Conservation (phyloP, 2,797 vertebrate species). For the Pantherophis alleghaniensis region DNA sequence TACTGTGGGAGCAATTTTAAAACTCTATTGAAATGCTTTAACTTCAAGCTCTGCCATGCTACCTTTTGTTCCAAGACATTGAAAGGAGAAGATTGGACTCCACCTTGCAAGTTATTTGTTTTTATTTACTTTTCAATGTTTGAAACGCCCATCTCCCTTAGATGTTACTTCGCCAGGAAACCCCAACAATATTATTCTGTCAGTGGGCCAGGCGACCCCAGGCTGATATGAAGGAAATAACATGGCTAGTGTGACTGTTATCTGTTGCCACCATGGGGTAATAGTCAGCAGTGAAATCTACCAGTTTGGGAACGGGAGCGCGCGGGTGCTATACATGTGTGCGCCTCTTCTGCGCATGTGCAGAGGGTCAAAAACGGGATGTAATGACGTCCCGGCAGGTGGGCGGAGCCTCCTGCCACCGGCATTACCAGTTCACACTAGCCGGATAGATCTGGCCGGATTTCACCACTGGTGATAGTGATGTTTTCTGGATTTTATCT, state of each 20-base stretch:
- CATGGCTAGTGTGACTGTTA: neutral
- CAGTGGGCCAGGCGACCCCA: neutral
- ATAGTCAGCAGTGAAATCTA: no score
- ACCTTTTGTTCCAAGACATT: neutral
- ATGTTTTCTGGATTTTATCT: neutral
- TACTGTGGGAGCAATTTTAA: constrained; percentile 65
- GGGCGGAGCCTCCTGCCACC: no score
- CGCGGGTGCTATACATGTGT: no score
- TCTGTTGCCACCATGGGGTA: neutral
- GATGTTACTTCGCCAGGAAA: neutral
- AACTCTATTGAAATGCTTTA: constrained; percentile 55
- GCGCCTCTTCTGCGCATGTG: no score
- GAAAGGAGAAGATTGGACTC: neutral
- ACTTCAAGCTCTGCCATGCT: constrained; percentile 8
- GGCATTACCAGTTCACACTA: no score
- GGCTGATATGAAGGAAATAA: neutral
- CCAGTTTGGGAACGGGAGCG: no score
- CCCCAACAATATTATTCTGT: neutral
- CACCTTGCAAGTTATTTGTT: neutral
- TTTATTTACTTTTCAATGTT: neutral
- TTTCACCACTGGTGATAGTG: neutral
- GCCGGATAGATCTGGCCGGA: no score
- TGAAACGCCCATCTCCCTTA: neutral
- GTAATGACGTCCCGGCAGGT: no score
- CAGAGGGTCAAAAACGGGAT: no score